Evolutionary conservation across 2,113 vertebrate genomes (phyloP).

Genomic region (Hippoglossus stenolepis): DNA sequence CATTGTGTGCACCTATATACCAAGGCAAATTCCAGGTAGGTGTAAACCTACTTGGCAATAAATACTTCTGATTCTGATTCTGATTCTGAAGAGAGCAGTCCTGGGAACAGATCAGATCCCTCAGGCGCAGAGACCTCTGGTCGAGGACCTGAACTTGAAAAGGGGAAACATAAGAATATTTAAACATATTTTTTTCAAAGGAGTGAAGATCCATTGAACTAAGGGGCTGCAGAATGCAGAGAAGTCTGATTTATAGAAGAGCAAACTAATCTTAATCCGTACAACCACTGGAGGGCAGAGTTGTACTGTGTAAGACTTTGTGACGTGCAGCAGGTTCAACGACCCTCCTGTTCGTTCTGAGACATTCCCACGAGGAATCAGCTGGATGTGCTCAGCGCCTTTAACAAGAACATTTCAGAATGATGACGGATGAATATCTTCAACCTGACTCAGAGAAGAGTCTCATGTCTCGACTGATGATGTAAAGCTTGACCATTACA

Average conservation of each 20-base stretch:
- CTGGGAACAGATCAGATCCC: too few relatives aligned
- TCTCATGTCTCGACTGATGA: too few relatives aligned
- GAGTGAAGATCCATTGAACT: neutral
- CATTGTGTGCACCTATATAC: too few relatives aligned
- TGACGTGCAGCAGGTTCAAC: neutral
- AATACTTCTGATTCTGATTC: too few relatives aligned
- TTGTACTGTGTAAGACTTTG: neutral
- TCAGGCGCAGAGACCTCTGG: too few relatives aligned
- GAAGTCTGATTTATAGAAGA: neutral
- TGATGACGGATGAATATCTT: neutral
- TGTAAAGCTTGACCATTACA: too few relatives aligned
- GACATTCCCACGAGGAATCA: neutral
- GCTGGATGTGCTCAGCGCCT: neutral
- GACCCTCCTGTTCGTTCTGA: neutral
- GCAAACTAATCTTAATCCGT: neutral
- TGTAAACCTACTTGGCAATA: too few relatives aligned
- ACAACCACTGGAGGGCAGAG: constrained; percentile 42
- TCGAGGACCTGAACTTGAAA: too few relatives aligned
- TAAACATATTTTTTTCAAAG: neutral
- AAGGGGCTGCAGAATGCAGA: neutral
- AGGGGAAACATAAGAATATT: too few relatives aligned
- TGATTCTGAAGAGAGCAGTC: too few relatives aligned
- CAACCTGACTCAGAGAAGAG: too few relatives aligned
- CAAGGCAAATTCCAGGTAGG: too few relatives aligned
- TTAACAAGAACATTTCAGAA: neutral